Conservation (phyloP, 2,113 vertebrate species). For the Excalfactoria chinensis region DNA sequence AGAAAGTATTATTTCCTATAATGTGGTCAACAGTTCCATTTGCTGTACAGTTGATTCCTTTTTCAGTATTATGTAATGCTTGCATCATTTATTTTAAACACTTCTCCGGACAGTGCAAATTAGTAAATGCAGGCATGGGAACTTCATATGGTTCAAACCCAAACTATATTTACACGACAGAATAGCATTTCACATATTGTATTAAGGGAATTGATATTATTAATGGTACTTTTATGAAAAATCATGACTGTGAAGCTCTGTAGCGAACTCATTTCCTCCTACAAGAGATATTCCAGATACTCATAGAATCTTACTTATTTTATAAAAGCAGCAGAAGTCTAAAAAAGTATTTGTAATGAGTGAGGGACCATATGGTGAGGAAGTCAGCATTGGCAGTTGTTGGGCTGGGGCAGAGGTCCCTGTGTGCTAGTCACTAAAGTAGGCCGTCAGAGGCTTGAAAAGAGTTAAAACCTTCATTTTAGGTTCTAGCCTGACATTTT, state of each 20-base stretch:
- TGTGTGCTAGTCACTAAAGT: neutral
- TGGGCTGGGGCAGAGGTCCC: neutral
- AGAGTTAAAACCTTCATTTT: neutral
- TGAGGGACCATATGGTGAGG: neutral
- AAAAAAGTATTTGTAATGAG: neutral
- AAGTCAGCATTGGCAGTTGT: neutral
- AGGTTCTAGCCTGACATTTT: neutral
- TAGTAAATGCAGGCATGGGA: neutral
- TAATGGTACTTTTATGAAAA: neutral
- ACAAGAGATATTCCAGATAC: neutral
- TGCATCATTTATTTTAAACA: neutral
- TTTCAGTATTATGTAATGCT: neutral
- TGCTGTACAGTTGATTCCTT: neutral
- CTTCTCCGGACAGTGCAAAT: neutral
- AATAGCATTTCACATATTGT: neutral
- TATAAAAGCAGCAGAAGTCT: neutral
- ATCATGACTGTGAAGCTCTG: neutral
- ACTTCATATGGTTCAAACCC: neutral
- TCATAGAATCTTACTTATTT: neutral
- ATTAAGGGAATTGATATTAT: neutral
- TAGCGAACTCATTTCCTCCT: neutral
- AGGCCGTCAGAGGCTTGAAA: no score
- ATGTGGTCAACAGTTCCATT: neutral
- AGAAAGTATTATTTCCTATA: neutral
- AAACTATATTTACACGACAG: neutral